Evolutionary conservation across 2,113 vertebrate species (phyloP), one percentile per base, ranked within the genome.

Genomic region (Scortum barcoo): DNA sequence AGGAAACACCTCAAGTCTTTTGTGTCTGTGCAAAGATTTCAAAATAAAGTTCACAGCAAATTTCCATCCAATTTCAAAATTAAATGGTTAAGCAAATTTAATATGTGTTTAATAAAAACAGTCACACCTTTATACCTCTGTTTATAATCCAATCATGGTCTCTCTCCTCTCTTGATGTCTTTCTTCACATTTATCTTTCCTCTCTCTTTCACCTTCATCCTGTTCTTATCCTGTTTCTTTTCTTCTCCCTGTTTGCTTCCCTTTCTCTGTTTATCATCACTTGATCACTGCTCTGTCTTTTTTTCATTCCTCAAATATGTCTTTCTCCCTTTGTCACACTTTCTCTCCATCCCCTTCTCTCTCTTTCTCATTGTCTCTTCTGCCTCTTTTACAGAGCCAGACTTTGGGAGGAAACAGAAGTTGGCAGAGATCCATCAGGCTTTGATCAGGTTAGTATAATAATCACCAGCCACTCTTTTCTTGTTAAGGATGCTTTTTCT

Each of bases 381-480:
- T 61, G 36, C 3, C 7, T 81, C 14, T 8, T 56, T 70, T 44
- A 33, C 86, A 95, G 95, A 95, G 20, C 36, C 76, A 0, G 88
- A 93, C 24, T 93, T 91, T 22, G 93, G 93, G 88, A 95, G 87
- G 85, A 95, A 94, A 76, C 93, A 92, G 86, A 97, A 97, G 92
- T 78, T 95, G 53, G 33, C 91, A 42, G 90, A 90, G 58, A 96
- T 97, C 76, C 94, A 95, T 74, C 92, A 92, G 78, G 96, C 96
- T 22, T 89, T 97, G 76, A 94, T 92, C 81, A 93, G 91, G 93
- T 94, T 17, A 51, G 51, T 53, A 66, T 56, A 22, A 33, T 17
- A 13, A 24, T 58, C 10, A 20, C 26, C 46, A 22, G 17, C 24
- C 11, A 8, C 46, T 56, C 38, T 68, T 14, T 74, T 40, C 33